Percentiles rank a stretch among this genome's conserved stretches.
Evolutionary conservation across 1,140 invertebrate genomes (phyloP).

Genomic region (Philopotamus ludificatus): DNA sequence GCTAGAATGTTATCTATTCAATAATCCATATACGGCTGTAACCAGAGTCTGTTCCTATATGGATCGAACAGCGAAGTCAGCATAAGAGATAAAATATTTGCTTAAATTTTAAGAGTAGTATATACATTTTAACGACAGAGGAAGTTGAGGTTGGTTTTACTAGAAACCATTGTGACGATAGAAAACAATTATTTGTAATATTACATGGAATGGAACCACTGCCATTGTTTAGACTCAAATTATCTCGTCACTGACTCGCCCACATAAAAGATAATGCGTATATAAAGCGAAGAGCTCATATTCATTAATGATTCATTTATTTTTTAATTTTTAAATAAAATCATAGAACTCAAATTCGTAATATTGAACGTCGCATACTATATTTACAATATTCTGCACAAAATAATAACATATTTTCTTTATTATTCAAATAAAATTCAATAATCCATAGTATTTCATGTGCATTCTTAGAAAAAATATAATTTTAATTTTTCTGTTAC

Average conservation of each 20-base stretch:
- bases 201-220: neutral
- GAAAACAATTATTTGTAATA: neutral
- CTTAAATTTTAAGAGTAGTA: too few species aligned
- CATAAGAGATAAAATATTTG: neutral
- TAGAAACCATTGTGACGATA: neutral
- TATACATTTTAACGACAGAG: too few species aligned
- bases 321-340: neutral
- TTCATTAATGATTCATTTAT: neutral
- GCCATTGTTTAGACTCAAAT: neutral
- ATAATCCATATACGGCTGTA: neutral
- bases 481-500: too few species aligned
- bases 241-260: constrained; percentile 10
- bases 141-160: neutral
- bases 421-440: neutral
- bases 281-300: constrained; percentile 13
- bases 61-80: neutral
- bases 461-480: too few species aligned
- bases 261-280: constrained; percentile 19
- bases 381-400: neutral
- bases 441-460: neutral
- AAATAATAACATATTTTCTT: too few species aligned
- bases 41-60: neutral
- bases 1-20: neutral
- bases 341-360: neutral
- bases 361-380: neutral